phyloP scores from a whole-genome alignment of 2,113 vertebrate species.

The Garra rufa region DNA sequence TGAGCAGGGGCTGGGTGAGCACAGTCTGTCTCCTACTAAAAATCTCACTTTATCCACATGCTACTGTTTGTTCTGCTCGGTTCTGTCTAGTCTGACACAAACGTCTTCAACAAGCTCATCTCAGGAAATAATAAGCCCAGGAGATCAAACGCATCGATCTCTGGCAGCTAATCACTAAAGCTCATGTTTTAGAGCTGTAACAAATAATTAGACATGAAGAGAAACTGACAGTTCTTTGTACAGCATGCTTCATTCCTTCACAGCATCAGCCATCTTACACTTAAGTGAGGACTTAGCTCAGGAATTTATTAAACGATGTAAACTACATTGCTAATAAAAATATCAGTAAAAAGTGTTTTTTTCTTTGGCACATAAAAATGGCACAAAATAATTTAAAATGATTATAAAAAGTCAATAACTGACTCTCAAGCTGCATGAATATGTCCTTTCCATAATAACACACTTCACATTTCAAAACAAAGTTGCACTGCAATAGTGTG shows the following conservation, averaged over 20 bases:
- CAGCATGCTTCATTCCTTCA: conserved; percentile 18
- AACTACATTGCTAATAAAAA: neutral
- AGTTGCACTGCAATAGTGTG: neutral
- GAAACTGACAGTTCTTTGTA: conserved; percentile 8
- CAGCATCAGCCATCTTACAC: neutral
- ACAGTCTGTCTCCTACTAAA: conserved; percentile 41
- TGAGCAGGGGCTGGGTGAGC: conserved; percentile 47
- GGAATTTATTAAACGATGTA: neutral
- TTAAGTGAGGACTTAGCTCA: neutral
- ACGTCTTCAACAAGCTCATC: conserved; percentile 36
- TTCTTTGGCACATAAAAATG: too few relatives aligned
- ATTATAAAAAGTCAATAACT: neutral
- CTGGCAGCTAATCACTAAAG: conserved; percentile 47
- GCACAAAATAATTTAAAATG: neutral
- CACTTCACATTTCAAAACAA: neutral
- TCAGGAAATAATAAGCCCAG: conserved; percentile 27
- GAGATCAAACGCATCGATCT: conserved; percentile 46
- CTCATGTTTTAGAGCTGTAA: neutral
- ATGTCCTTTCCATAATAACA: too few relatives aligned
- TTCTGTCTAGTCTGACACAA: conserved; percentile 44
- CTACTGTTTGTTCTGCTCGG: conserved; percentile 16
- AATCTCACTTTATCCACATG: conserved; percentile 27
- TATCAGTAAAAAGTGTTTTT: too few relatives aligned
- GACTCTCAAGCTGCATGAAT: too few relatives aligned
- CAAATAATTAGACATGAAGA: conserved; percentile 46